Evolutionary conservation across 2,888 invertebrate species (phyloP), one percentile per base, ranked within the genome.

Genomic region (Dyspetes luteomarginatus): DNA sequence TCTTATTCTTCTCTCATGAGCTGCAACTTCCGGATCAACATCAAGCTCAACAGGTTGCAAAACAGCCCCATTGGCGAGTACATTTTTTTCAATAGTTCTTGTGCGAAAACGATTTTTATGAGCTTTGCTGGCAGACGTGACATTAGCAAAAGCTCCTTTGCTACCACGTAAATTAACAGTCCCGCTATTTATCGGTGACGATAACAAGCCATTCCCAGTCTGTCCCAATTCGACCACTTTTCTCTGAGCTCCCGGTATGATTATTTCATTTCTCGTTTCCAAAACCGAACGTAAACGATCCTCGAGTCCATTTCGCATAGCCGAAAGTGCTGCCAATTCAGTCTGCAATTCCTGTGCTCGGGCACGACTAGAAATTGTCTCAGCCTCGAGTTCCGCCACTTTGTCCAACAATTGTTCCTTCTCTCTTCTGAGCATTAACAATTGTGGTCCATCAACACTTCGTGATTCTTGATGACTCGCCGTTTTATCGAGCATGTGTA

Each of bases 371-470:
- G 96, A 94, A 83, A 95, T 92, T 24, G 94, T 95, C 89, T 96
- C 96, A 2, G 96, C 95, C 90, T 97, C 96, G 92, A 96, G 94
- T 90, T 95, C 95, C n/a, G 95, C 95, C 73, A 96, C 93, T 85
- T 95, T 95, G 83, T 96, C 95, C 81, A 97, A 92, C 82, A 97
- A 91, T 15, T 95, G 94, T 90, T 97, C 97, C 56, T 97, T 94
- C 89, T 97, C 97, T 82, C 94, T 93, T 19, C 96, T 94, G 84
- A 96, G 91, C 64, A 93, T 92, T 48, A 94, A 93, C 73, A 96
- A 92, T 88, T 96, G 95, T 78, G 93, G 93, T 43, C 93, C 75
- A n/a, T 85, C 77, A 82, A 90, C 82, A 88, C 87, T 9, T 36
- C 36, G 2, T 12, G 36, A 36, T 88, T 45, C 45, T 7, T 30